Conservation (phyloP, 2,113 vertebrate genomes). For the Neodon shergylaensis region DNA sequence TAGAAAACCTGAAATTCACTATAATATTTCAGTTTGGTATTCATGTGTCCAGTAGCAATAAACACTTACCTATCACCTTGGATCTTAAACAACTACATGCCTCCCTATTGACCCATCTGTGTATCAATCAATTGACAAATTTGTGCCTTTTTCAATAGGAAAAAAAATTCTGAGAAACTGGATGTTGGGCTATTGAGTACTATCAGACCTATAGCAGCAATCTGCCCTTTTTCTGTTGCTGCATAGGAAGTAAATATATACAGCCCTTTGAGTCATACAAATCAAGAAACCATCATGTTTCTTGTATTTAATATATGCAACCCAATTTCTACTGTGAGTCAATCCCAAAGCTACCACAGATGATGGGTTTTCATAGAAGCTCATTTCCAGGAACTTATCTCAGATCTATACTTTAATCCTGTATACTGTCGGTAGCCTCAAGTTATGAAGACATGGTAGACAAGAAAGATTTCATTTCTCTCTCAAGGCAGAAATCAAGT, state of each 20-base stretch:
- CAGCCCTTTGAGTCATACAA: not conserved
- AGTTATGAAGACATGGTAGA: not conserved
- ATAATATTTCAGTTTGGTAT: not conserved
- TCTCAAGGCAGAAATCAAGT: not conserved
- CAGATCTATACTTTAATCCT: conserved; percentile 31
- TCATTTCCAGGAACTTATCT: conserved; percentile 48
- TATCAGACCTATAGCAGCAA: not conserved
- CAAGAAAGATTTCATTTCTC: conserved; percentile 37
- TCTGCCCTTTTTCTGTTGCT: not conserved
- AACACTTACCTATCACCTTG: not conserved
- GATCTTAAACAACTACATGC: not conserved
- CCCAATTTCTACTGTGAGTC: conserved; percentile 29
- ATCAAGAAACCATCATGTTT: not conserved
- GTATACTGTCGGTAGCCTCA: not conserved
- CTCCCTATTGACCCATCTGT: not conserved
- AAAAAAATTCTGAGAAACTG: not conserved
- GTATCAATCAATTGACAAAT: not conserved
- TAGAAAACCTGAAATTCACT: not conserved
- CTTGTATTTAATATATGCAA: conserved; percentile 3
- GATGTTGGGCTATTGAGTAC: conserved; percentile 2
- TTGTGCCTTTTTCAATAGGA: conserved; percentile 12
- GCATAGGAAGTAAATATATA: conserved; percentile 17
- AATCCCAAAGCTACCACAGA: not conserved
- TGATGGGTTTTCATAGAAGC: conserved; percentile 29
- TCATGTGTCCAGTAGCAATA: not conserved